A percentile compares a stretch with the other conserved stretches of the same genome.
Evolutionary conservation across 2,113 vertebrate species (phyloP).

Genomic region (Ibidorhyncha struthersii): DNA sequence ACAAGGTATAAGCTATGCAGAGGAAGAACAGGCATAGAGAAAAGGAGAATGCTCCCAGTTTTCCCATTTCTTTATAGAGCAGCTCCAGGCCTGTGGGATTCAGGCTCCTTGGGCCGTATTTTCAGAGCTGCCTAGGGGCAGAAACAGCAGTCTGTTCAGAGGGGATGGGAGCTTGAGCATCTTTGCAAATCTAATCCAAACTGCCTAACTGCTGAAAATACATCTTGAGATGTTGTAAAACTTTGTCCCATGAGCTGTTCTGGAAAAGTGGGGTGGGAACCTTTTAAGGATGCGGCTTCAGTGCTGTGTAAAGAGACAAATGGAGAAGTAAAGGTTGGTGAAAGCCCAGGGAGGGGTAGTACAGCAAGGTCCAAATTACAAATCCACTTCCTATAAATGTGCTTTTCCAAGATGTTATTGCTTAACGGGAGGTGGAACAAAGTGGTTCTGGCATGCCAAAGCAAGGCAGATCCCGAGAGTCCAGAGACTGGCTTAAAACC

Average conservation of each 20-base stretch:
- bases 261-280: not conserved
- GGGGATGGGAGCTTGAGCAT: not conserved
- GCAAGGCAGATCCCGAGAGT: not conserved
- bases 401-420: not conserved
- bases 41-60: not conserved
- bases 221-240: not conserved
- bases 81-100: not conserved
- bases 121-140: not conserved
- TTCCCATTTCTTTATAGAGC: not conserved
- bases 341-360: not conserved
- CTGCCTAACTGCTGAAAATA: not conserved
- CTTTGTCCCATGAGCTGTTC: not conserved
- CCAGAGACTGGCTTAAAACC: not conserved
- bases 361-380: not conserved
- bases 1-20: not conserved
- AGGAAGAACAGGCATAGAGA: not conserved
- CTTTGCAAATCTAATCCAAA: not conserved
- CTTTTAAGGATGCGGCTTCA: not conserved
- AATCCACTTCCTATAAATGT: not conserved
- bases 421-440: not conserved
- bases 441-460: not conserved
- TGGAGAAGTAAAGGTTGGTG: not conserved
- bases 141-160: rapidly evolving
- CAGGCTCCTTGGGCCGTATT: not conserved
- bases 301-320: not conserved